Evolutionary conservation across 1,140 invertebrate genomes (phyloP), one percentile per base, ranked within the genome.

Genomic region (Campoletis sonorensis): DNA sequence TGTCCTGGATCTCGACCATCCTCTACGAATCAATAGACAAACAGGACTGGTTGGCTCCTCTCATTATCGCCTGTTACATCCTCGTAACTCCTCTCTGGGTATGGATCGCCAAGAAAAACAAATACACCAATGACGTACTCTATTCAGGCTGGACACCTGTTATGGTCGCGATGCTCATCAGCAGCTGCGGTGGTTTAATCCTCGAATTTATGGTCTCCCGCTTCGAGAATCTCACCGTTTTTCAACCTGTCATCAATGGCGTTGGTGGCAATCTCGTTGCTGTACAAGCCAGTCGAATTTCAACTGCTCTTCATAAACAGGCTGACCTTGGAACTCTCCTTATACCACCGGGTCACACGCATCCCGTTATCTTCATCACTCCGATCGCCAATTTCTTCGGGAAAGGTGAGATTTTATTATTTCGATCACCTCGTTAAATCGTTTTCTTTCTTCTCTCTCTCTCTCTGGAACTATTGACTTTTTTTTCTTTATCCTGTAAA

Each of bases 211-310:
- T 95, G 85, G 95, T 96, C 0, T 93, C 93, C 0, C 93, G 92
- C 54, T 96, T 95, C 88, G 94, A 94, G 85, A 95, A 95, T 71
- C 92, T 96, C 67, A 95, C 95, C 18, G 95, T 96, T 30, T 96
- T 95, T 87, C 95, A 96, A 88, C 94, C 95, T 54, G 95, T 96
- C 0, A 96, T 96, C 68, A 96, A 96, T 89, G 96, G 97, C 23
- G 96, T 97, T 67, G 97, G 97, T 27, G 97, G 97, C 1, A 98
- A 98, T 90, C 91, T 98, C 61, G 97, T 97, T 0, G 97, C 97
- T 23, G 96, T 98, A 7, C 96, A 97, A 92, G 96, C 97, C 0
- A 96, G 96, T 87, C 93, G 96, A 82, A 95, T 98, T 81, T 97
- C 97, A 1, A 98, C 97, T 5, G 94, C 94, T 79, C 92, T 97